Evolutionary conservation across 1,140 invertebrate species (phyloP), one percentile per base, ranked within the genome.

Genomic region (Drosophila santomea): DNA sequence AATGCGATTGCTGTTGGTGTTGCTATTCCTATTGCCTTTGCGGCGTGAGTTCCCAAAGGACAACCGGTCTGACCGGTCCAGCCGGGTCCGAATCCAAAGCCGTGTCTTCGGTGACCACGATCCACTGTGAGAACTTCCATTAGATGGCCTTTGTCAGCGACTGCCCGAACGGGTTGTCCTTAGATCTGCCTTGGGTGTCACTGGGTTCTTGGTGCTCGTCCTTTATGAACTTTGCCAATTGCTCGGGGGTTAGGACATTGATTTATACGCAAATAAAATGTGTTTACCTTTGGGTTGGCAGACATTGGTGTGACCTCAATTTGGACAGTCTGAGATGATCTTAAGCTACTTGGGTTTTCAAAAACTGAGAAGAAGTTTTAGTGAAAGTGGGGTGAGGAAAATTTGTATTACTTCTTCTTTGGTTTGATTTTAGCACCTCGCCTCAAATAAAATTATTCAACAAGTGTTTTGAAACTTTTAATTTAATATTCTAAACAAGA

Each of bases 51-150:
- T 59, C 52, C 52, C 43, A 72, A 48, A 51, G 36, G 52, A n/a
- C 76, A 84, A 92, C 91, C 91, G 91, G 91, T 92, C 82, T 92
- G 91, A 92, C 91, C 91, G 81, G 90, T 88, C 88, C 69, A 50
- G 84, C 83, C 81, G 66, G 59, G 72, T 74, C 72, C 69, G 58
- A 85, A 15, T 56, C 64, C 39, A 17, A 51, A 72, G 36, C 38
- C 50, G 51, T 74, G 79, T 88, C 80, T 88, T 77, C 56, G 72
- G 80, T 88, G 84, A 88, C 84, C 84, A 89, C 73, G 74, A 72
- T 48, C 51, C 45, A 28, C 15, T 63, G 81, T 89, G 84, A 80
- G 85, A 89, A 85, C 86, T 90, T 71, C 75, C 84, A 77, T 83
- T 88, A 80, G 72, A 39, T 67, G 73, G 51, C 83, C 84, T 88